Evolutionary conservation across 2,113 vertebrate genomes (phyloP).

Genomic region (Sylvicapra grimmia): DNA sequence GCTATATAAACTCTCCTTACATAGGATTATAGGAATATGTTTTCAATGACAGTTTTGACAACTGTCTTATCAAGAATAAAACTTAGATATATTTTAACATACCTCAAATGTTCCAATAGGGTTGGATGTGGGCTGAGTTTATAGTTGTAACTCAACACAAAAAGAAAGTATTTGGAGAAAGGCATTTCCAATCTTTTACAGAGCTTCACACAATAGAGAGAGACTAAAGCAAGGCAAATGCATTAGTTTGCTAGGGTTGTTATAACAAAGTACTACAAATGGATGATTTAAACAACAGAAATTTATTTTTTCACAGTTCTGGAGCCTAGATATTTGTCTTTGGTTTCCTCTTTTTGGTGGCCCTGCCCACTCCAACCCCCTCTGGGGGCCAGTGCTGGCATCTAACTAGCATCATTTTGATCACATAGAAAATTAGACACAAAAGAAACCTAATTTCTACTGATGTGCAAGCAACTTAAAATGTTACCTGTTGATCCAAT

Average conservation of each 20-base stretch:
- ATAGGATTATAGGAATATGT: not conserved
- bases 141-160: not conserved
- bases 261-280: not conserved
- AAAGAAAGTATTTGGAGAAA: not conserved
- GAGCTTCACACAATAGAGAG: not conserved
- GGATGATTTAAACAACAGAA: not conserved
- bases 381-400: not conserved
- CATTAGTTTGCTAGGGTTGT: not conserved
- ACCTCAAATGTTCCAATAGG: not conserved
- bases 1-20: not conserved
- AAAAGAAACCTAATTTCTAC: not conserved
- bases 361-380: accelerated
- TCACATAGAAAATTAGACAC: not conserved
- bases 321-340: not conserved
- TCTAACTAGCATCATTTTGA: not conserved
- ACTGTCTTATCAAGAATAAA: not conserved
- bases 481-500: not conserved
- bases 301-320: not conserved
- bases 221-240: not conserved
- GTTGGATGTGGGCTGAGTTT: not conserved
- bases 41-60: not conserved
- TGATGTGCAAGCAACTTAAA: not conserved
- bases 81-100: not conserved
- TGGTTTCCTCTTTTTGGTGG: not conserved
- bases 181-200: not conserved